Base-by-base conservation (phyloP, 53 echinoderm and acorn worm species). In the Apostichopus leukothele region DNA sequence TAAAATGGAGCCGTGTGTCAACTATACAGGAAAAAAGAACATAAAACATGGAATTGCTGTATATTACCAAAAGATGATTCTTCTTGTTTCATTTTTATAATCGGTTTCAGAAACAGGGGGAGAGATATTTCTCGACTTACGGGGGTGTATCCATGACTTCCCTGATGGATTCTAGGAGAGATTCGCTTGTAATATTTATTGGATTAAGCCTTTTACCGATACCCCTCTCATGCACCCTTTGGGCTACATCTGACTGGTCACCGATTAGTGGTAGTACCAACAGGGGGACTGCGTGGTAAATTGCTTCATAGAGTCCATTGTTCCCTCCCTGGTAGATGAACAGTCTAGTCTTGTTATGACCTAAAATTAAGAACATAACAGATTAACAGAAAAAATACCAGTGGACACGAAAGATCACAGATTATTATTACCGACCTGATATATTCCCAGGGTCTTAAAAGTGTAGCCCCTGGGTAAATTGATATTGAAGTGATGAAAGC, bases 241-340 rank as follows among this genome's bases (percentile, higher is more conserved):
- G 74, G 4, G 90, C 90, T 51, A 86, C 63, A 50, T 90, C 90
- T 60, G 54, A 60, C 76, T 90, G 90, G 60, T 90, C 90, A 19
- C 86, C 76, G 76, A 86, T 83, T 20, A 90, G 27, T 12, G 90
- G 90, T 53, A 90, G 74, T 11, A 76, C 63, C 51, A 91, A 14
- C 54, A 91, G 51, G 9, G 71, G 71, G 1, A 71, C 71, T 71
- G 71, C 71, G 18, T 71, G 71, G 71, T 71, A 71, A 16, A 71
- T 71, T 71, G 71, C 71, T 19, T 71, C 71, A 19, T 71, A 71
- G 5, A 71, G 71, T 16, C 71, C 71, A 19, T 71, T 71, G 18
- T 71, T 71, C 13, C 71, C 71, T 21, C 71, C 71, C 71, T 71
- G 71, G 71, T 71, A 71, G 6, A 71, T 71, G 18, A 71, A 71